Percentiles rank a stretch among this genome's conserved stretches.
Conservation (phyloP, 2,797 vertebrate genomes). For the Pagetopsis macropterus region DNA sequence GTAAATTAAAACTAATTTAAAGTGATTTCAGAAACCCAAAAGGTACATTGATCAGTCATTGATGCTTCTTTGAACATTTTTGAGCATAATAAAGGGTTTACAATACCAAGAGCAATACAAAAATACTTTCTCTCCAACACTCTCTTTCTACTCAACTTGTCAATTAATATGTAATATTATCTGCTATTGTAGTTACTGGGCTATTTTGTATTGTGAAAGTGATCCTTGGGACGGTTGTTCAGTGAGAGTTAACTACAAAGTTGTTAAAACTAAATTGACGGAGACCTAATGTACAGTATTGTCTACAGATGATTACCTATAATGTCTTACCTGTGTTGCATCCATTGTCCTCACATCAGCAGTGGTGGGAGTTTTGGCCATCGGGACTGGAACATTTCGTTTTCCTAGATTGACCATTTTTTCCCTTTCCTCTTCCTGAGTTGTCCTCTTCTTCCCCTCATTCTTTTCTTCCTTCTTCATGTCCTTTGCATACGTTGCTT, state of each 20-base stretch:
- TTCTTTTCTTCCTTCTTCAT: constrained; percentile 1
- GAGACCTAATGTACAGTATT: neutral
- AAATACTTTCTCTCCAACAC: neutral
- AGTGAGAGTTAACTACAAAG: neutral
- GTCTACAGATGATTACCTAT: neutral
- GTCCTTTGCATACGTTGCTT: neutral
- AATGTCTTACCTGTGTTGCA: constrained; percentile 67
- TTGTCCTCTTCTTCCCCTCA: neutral
- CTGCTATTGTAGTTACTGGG: neutral
- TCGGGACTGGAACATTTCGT: constrained; percentile 3
- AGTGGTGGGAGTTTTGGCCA: neutral
- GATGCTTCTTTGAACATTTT: no score
- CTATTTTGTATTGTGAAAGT: neutral
- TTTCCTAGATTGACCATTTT: constrained; percentile 4
- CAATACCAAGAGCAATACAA: neutral
- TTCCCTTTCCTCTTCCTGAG: constrained; percentile 19
- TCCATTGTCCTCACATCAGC: neutral
- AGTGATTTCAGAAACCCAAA: neutral
- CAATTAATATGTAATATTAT: neutral
- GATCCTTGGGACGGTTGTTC: neutral
- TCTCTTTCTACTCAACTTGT: neutral
- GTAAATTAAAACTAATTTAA: neutral
- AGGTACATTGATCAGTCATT: neutral
- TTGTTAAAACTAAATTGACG: neutral
- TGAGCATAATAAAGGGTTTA: neutral